phyloP scores from a whole-genome alignment of 1,140 invertebrate species.

The Pinna nobilis region DNA sequence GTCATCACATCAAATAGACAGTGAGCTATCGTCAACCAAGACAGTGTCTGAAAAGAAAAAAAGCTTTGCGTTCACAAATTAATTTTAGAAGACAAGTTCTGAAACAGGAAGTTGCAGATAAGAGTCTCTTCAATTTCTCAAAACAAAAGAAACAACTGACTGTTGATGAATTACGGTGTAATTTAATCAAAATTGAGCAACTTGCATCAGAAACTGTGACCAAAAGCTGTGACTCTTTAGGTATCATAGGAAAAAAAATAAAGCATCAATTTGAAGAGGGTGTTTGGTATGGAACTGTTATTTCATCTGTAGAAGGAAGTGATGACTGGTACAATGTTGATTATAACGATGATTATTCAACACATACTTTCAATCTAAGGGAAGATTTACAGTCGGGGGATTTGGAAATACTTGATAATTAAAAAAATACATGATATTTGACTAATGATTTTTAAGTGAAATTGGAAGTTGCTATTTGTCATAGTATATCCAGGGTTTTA shows the following conservation, averaged over 20 bases:
- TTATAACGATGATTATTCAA: background rate
- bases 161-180: conserved; percentile 10
- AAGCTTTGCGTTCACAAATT: conserved; percentile 21
- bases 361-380: background rate
- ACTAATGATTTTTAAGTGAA: background rate
- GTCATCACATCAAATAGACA: background rate
- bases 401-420: background rate
- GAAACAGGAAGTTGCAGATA: background rate
- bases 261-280: conserved; percentile 21
- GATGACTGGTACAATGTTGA: background rate
- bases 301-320: background rate
- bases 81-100: conserved; percentile 22
- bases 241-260: background rate
- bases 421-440: background rate
- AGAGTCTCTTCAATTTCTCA: conserved; percentile 7
- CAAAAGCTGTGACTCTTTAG: conserved; percentile 17
- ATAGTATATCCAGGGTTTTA: background rate
- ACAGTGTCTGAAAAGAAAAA: conserved; percentile 10
- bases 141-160: background rate
- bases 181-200: conserved; percentile 16
- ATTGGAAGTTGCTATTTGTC: background rate
- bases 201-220: background rate
- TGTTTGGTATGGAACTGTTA: background rate
- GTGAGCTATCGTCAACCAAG: background rate
- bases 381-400: background rate